Base-by-base conservation (phyloP, 2,113 vertebrate species). In the Pelvicachromis taeniatus region DNA sequence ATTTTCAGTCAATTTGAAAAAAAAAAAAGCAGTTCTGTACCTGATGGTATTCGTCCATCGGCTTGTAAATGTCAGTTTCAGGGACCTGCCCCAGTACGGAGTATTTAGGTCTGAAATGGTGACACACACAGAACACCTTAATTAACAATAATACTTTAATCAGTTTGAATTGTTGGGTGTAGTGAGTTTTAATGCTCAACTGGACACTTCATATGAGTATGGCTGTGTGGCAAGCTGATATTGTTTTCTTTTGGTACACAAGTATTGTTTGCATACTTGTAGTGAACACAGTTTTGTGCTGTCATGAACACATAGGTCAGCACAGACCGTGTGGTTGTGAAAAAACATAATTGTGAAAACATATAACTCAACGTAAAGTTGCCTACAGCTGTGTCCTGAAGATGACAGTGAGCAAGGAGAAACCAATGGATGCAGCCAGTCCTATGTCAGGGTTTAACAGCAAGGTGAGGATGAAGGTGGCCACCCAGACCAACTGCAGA, bases 381-480 rank as follows among this genome's bases (percentile, higher is more conserved):
- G 23, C 97, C 95, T 92, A 99, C 98, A 97, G 94, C 89, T 99
- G 98, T 0, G 96, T 98, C 84, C 97, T 97, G 95, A 98, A 95
- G 94, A 99, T 97, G 91, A 99, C 96, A 0, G 97, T 97, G 89
- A 99, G 94, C 84, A 99, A 92, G 21, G 97, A 95, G 54, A 99
- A 99, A 26, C 55, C 97, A 19, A 99, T 95, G 0, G 98, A 92
- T 6, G 86, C 97, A 0, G 85, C 97, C 52, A 99, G 94, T 48
- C 99, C 98, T 0, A 99, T 38, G 91, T 98, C 98, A 90, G 98
- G 92, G 91, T 99, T 98, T 10, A 99, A 91, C 21, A 97, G 11
- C 45, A 99, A 12, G 0, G 98, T 99, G 80, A 97, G 92, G 78
- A 97, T 82, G 6, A 99, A 96, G 8, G 98, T 99, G 87, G 95